Base-by-base conservation (phyloP, 1,140 invertebrate genomes). In the Stegodyphus mimosarum region DNA sequence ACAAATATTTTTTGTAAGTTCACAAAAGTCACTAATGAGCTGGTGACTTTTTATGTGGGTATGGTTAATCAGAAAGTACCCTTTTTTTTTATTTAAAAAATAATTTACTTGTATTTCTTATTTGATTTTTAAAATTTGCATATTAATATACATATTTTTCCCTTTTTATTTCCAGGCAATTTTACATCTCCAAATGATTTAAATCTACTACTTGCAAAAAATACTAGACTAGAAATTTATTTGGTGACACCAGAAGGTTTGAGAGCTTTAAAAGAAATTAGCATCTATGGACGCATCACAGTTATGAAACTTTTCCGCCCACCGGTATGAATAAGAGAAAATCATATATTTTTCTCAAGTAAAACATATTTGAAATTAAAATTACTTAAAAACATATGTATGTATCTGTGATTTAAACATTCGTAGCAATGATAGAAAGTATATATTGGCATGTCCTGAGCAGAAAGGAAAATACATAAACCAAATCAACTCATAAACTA, bases 161-260 rank as follows among this genome's bases (percentile, higher is more conserved):
- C 3, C 33, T 33, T 66, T 86, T 88, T 60, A 60, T 87, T 89
- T 91, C 33, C 90, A 97, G 98, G 98, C 71, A 98, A 99, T 91
- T 99, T 99, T 88, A 99, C 98, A 71, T 97, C 96, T 51, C 92
- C 95, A 11, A 95, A 94, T 88, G 97, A 99, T 91, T 91, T 99
- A 51, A 99, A 99, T 92, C 92, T 99, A 53, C 95, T 99, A 87
- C 93, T 99, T 60, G 98, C 97, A 0, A 98, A 99, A 90, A 98
- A 97, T 90, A 97, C 96, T 87, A 92, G 97, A 15, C 92, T 99
- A 79, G 98, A 99, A 91, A 97, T 99, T 88, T 98, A 98, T 92
- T 92, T 97, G 33, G 97, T 99, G 1, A 98, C 97, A 0, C 96
- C 97, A 6, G 98, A 99, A 92, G 98, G 98, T 0, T 90, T 99